Evolutionary conservation across 2,888 invertebrate species (phyloP), one percentile per base, ranked within the genome.

Genomic region (Marronus borbonicus): DNA sequence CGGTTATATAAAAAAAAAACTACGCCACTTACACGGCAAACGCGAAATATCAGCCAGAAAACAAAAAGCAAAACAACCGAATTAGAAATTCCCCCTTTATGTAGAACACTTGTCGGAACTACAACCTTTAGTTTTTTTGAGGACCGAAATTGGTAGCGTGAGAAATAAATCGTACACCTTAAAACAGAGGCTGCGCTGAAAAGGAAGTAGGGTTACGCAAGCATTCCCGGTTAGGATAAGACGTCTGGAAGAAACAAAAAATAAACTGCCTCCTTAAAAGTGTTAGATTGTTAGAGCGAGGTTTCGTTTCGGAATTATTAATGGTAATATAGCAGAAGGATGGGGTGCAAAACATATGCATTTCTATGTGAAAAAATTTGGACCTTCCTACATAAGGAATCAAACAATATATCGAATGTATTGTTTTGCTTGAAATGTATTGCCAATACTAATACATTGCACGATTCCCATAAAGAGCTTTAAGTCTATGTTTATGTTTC

Each of bases 41-140:
- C 24, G 28, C 60, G 20, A 20, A 36, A 39, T 14, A 36, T 2
- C 28, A 69, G 31, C 4, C 14, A 14, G 24, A 12, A n/a, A 8
- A 69, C n/a, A 24, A 69, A 69, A 69, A 69, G 24, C 50, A 52
- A 69, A 52, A 69, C 69, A 69, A 69, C 58, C 68, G 39, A 76
- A 58, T 76, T 66, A 58, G 60, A 44, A 55, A 76, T 76, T 76
- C 76, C 76, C 76, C 76, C 28, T 68, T 69, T 69, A 69, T 76
- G 76, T 76, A 60, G 55, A 68, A 76, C 76, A 76, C 76, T 76
- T 76, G 76, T 76, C 31, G 50, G 69, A 50, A 69, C 65, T 20
- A 44, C 44, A 39, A 66, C 65, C 65, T 66, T 44, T 20, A 24
- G 20, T 17, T 66, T 39, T 66, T 39, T 36, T 66, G 10, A 3